A percentile compares a stretch with the other conserved stretches of the same genome.
These are phyloP conservation scores for Diorhabda sublineata DNA, from an alignment of 1,140 invertebrate species.

Conservation along the genomic window DNA sequence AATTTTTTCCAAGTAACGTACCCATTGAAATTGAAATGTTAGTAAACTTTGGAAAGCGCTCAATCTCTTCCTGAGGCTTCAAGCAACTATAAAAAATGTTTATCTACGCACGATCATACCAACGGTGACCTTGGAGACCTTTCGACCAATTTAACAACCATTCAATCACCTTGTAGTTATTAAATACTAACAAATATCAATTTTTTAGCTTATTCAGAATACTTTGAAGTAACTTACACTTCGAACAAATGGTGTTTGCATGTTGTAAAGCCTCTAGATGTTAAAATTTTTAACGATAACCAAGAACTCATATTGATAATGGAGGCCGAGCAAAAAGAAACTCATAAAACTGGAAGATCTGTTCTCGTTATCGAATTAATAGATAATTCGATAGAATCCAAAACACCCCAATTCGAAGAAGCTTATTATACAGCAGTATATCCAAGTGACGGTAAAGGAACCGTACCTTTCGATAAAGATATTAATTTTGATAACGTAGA, in stretches of 20 bases:
- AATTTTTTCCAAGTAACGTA: too few relatives aligned
- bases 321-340: background rate
- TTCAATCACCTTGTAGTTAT: too few relatives aligned
- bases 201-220: slow-evolving; percentile 9
- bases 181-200: background rate
- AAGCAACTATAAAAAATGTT: too few relatives aligned
- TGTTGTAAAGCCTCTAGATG: slow-evolving; percentile 9
- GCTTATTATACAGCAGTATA: slow-evolving; percentile 10
- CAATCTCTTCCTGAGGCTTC: too few relatives aligned
- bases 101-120: too few relatives aligned
- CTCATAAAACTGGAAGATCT: background rate
- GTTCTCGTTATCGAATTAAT: background rate
- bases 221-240: slow-evolving; percentile 10
- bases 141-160: too few relatives aligned
- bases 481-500: background rate
- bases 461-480: background rate
- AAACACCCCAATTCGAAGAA: slow-evolving; percentile 6
- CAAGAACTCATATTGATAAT: slow-evolving; percentile 6
- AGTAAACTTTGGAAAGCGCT: too few relatives aligned
- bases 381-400: background rate
- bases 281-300: background rate
- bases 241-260: slow-evolving; percentile 2
- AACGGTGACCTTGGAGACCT: too few relatives aligned
- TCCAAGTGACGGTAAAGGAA: background rate
- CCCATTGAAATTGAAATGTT: too few relatives aligned